Percentiles rank a stretch among this genome's conserved stretches.
Evolutionary conservation across 1,140 invertebrate species (phyloP).

Genomic region (Anthonomus grandis): DNA sequence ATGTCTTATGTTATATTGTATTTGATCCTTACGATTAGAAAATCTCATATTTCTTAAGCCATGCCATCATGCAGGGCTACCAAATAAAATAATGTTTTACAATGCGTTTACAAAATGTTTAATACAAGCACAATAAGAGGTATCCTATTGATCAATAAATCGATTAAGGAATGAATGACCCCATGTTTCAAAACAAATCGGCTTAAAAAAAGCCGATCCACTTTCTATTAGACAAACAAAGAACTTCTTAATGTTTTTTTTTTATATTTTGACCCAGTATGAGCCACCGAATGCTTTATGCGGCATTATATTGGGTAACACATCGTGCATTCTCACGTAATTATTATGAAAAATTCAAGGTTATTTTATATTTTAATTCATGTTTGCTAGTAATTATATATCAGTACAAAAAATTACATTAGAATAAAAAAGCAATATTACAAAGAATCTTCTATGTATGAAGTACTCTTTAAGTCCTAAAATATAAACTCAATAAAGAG

Average conservation of each 20-base stretch:
- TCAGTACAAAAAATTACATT: not conserved
- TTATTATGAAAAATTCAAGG: not conserved
- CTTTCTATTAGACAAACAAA: constrained; percentile 17
- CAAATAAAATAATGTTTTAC: too few relatives aligned
- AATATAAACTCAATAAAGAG: too few relatives aligned
- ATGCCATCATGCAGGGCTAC: too few relatives aligned
- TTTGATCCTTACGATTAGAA: too few relatives aligned
- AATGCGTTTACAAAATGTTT: too few relatives aligned
- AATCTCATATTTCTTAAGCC: too few relatives aligned
- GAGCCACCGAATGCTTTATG: not conserved
- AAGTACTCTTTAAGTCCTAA: not conserved
- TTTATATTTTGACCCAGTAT: constrained; percentile 4
- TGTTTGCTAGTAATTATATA: not conserved
- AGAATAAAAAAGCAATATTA: not conserved
- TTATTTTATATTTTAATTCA: not conserved
- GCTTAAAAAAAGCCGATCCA: constrained; percentile 16
- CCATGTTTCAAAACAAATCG: constrained; percentile 17
- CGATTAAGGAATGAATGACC: constrained; percentile 8
- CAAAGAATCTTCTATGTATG: not conserved
- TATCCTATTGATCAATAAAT: constrained; percentile 18
- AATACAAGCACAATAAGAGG: constrained; percentile 6
- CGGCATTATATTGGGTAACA: not conserved
- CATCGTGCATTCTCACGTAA: not conserved
- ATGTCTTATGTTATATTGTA: too few relatives aligned
- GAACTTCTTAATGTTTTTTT: constrained; percentile 11